Percentiles rank a stretch among this genome's conserved stretches.
Conservation (phyloP, 2,113 vertebrate genomes). For the Ictidomys tridecemlineatus region DNA sequence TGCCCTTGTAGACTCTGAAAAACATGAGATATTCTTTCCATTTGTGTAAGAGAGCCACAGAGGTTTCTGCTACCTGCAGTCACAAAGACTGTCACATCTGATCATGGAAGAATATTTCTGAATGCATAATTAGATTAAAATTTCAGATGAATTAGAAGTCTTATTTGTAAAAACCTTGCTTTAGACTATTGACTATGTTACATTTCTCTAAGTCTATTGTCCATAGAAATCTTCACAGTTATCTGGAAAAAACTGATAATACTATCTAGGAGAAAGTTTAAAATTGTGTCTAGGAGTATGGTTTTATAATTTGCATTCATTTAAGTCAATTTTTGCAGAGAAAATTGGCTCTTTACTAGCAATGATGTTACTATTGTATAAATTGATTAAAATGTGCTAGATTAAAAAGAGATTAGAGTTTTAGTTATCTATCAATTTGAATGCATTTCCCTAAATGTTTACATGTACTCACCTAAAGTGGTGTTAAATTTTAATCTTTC, state of each 20-base stretch:
- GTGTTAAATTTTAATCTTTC: neutral
- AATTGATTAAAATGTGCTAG: constrained; percentile 14
- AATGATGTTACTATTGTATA: neutral
- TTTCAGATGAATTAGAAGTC: neutral
- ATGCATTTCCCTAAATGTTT: constrained; percentile 6
- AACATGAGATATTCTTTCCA: neutral
- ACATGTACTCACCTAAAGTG: neutral
- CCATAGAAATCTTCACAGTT: neutral
- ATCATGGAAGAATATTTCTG: neutral
- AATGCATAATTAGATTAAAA: neutral
- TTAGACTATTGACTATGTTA: neutral
- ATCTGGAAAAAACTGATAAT: neutral
- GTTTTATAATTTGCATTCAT: neutral
- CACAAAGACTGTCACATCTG: neutral
- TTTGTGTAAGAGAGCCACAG: neutral
- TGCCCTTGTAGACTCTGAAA: neutral
- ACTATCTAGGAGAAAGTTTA: neutral
- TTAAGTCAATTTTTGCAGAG: constrained; percentile 25
- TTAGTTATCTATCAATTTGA: constrained; percentile 11
- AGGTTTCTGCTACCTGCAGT: neutral
- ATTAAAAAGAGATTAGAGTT: neutral
- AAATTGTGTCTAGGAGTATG: neutral
- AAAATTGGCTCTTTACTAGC: constrained; percentile 19
- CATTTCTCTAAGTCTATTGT: neutral
- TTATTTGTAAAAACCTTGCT: constrained; percentile 4